Evolutionary conservation across 2,888 invertebrate genomes (phyloP).

Genomic region (Heterodera filipjevi): DNA sequence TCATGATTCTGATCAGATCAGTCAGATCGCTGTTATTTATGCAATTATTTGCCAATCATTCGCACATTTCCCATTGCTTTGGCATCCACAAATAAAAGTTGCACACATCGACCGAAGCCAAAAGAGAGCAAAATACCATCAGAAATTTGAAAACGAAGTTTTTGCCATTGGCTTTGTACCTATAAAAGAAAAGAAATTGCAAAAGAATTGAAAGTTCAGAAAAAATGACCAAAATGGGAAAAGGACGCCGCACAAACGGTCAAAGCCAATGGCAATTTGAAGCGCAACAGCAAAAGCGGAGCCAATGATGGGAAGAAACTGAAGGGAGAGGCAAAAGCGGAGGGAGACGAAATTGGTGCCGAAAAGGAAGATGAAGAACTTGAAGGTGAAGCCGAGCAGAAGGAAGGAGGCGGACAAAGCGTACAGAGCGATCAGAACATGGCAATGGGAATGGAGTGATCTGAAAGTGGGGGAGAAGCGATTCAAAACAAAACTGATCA

Average conservation of each 20-base stretch:
- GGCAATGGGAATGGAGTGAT: neutral
- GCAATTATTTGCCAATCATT: neutral
- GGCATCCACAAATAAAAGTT: constrained; percentile 7
- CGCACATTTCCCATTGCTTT: neutral
- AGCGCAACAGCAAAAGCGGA: neutral
- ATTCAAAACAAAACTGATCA: too few species aligned
- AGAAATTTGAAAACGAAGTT: neutral
- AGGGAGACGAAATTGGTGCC: neutral
- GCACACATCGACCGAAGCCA: neutral
- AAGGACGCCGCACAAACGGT: neutral
- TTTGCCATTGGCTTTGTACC: neutral
- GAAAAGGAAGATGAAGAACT: neutral
- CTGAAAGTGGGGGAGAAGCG: neutral
- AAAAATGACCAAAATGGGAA: neutral
- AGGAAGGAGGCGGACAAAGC: neutral
- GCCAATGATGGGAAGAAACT: neutral
- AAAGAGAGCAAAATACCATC: neutral
- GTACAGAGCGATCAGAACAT: neutral
- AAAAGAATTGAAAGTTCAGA: neutral
- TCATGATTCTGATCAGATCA: neutral
- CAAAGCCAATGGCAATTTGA: neutral
- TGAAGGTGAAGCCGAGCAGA: constrained; percentile 1
- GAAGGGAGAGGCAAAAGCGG: neutral
- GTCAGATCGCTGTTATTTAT: too few species aligned
- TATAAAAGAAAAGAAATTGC: neutral